Percentiles rank a stretch among this genome's conserved stretches.
phyloP scores from a whole-genome alignment of 1,140 invertebrate species.

The Adoxophyes honmai region DNA sequence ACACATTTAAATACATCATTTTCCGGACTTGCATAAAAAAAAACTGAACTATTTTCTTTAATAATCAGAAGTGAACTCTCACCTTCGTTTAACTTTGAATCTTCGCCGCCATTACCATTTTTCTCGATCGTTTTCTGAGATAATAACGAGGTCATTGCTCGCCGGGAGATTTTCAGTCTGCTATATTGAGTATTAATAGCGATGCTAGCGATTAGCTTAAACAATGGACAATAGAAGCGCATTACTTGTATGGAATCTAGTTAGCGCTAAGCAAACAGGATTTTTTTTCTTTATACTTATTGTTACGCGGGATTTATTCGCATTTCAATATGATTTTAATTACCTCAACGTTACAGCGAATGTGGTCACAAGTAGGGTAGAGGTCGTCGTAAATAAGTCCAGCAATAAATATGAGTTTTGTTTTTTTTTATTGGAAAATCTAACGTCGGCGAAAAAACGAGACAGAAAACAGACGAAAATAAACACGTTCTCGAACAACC shows the following conservation, averaged over 20 bases:
- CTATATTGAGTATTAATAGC: not conserved
- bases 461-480: too few relatives aligned
- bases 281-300: too few relatives aligned
- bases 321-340: not conserved
- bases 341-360: not conserved
- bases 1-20: too few relatives aligned
- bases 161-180: not conserved
- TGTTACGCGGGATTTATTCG: too few relatives aligned
- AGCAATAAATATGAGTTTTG: not conserved
- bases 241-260: not conserved
- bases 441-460: too few relatives aligned
- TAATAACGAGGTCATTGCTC: not conserved
- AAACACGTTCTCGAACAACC: too few relatives aligned
- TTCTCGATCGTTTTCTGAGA: conserved; percentile 6
- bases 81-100: not conserved
- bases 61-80: not conserved
- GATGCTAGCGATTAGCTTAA: not conserved
- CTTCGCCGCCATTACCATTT: not conserved
- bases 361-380: not conserved
- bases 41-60: too few relatives aligned
- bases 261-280: not conserved
- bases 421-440: not conserved
- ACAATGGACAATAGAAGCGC: not conserved
- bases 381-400: not conserved
- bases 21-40: too few relatives aligned